Percentiles rank a stretch among this genome's conserved stretches.
phyloP scores from a whole-genome alignment of 2,797 vertebrate species.

The Atherinosoma microstoma region DNA sequence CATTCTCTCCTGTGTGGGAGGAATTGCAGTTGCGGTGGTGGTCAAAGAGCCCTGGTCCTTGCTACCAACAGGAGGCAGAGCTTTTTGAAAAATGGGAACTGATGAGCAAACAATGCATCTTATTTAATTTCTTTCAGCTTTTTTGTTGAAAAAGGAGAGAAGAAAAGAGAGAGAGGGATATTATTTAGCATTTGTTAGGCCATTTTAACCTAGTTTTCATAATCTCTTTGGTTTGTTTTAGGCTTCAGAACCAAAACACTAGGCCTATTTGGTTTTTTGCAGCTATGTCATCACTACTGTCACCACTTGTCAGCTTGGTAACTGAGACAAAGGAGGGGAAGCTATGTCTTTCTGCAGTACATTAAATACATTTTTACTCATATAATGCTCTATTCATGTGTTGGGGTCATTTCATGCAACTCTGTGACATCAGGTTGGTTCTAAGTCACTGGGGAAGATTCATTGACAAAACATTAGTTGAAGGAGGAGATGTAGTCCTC shows the following conservation, averaged over 20 bases:
- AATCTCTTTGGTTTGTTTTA: neutral
- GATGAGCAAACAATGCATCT: conserved; percentile 65
- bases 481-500: neutral
- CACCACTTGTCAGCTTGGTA: neutral
- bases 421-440: neutral
- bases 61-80: conserved; percentile 67
- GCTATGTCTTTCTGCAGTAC: neutral
- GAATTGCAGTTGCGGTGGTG: conserved; percentile 70
- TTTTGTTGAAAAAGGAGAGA: conserved; percentile 9
- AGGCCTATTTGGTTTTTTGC: neutral
- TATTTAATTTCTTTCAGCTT: conserved; percentile 31
- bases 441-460: neutral
- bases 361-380: neutral
- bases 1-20: conserved; percentile 81
- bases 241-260: neutral
- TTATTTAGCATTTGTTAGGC: neutral
- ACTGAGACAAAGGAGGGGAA: neutral
- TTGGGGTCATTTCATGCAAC: neutral
- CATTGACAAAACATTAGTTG: neutral
- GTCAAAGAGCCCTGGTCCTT: conserved; percentile 72
- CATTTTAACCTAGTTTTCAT: neutral
- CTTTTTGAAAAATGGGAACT: conserved; percentile 64
- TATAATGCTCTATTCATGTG: neutral
- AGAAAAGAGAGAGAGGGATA: neutral
- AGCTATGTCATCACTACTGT: neutral